Percentiles rank a stretch among this genome's conserved stretches.
Evolutionary conservation across 2,113 vertebrate species (phyloP).

Genomic region (Seriola aureovittata): DNA sequence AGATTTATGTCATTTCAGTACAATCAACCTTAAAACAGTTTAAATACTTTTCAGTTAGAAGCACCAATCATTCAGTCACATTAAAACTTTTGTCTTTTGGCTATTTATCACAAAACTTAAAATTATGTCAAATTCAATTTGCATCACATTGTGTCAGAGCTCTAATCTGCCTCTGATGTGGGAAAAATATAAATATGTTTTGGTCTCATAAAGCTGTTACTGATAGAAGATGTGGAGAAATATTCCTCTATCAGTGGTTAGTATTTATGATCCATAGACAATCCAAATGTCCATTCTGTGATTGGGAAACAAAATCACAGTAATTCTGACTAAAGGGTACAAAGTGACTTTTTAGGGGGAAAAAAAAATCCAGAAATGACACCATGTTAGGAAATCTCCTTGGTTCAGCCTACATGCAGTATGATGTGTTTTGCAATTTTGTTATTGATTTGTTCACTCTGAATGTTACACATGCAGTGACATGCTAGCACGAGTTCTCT

Average conservation of each 20-base stretch:
- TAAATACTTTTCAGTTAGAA: neutral
- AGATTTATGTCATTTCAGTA: no score
- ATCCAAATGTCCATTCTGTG: neutral
- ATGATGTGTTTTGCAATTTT: constrained; percentile 84
- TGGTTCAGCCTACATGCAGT: constrained; percentile 96
- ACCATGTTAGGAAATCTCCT: constrained; percentile 64
- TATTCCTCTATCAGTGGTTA: neutral
- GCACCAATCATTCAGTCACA: neutral
- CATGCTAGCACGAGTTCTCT: constrained; percentile 86
- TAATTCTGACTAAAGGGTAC: neutral
- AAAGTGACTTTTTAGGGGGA: neutral
- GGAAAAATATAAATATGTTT: neutral
- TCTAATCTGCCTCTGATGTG: neutral
- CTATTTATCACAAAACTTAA: neutral
- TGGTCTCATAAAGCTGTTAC: neutral
- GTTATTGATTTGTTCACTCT: constrained; percentile 87
- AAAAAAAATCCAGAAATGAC: neutral
- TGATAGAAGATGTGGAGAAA: neutral
- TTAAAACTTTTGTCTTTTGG: neutral
- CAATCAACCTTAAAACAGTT: neutral
- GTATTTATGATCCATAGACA: neutral
- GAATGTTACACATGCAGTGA: constrained; percentile 87
- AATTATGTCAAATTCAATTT: neutral
- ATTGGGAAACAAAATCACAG: neutral
- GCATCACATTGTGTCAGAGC: neutral